These are phyloP conservation scores for Saccostrea echinata DNA, from an alignment of 1,140 invertebrate genomes.

Conservation along the genomic window DNA sequence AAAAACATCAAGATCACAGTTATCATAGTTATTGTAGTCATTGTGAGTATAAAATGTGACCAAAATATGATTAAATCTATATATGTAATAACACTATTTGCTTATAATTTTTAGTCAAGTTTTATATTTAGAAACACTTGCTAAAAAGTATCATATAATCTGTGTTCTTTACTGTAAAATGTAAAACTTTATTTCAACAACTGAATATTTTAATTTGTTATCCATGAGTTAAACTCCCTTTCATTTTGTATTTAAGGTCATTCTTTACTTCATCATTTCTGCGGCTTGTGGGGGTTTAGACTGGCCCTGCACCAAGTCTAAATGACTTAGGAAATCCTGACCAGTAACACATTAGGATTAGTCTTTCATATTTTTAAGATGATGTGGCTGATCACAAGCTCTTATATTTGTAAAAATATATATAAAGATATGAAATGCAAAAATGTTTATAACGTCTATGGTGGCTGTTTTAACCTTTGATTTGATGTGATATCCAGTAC, in stretches of 20 bases:
- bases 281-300: constrained; percentile 91
- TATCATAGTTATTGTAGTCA: constrained; percentile 86
- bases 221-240: too few species aligned
- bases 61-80: too few species aligned
- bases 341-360: background rate
- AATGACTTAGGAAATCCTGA: background rate
- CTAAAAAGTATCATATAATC: too few species aligned
- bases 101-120: too few species aligned
- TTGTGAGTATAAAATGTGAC: constrained; percentile 82
- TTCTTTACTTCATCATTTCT: constrained; percentile 92
- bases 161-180: too few species aligned
- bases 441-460: background rate
- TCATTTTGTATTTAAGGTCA: constrained; percentile 80
- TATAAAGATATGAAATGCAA: too few species aligned
- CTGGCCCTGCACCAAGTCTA: constrained; percentile 81
- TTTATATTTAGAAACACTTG: too few species aligned
- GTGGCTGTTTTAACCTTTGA: background rate
- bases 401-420: too few species aligned
- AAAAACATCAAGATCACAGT: constrained; percentile 95
- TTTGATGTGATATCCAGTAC: background rate
- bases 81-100: too few species aligned
- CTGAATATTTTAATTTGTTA: too few species aligned
- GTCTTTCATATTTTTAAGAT: background rate
- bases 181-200: too few species aligned
- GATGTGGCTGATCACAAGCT: too few species aligned